Base-by-base conservation (phyloP, 2,888 invertebrate genomes). In the Hypselothyrea guttata region DNA sequence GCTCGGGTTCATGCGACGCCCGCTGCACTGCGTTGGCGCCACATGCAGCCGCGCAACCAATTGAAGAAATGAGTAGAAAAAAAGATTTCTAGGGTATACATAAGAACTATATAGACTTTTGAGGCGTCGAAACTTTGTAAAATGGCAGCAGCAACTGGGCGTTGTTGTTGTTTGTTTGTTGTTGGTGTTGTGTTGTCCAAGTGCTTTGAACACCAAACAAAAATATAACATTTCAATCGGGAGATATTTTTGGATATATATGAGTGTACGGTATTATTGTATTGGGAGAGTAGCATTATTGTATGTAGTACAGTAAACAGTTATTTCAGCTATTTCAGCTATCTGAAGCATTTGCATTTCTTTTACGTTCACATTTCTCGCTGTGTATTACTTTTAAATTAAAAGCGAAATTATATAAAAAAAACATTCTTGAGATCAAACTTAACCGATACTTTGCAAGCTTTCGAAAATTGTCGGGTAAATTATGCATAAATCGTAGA, bases 351-450 rank as follows among this genome's bases (percentile, higher is more conserved):
- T 72, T 64, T 48, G 9, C 60, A 61, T 53, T 47, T 33, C 41
- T 58, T 61, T 30, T 13, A 28, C 38, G 13, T 57, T 54, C 35
- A 56, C 63, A 48, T 52, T 45, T 33, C 46, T 16, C 53, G 45
- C 57, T 60, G 55, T 33, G 45, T 57, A 65, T 72, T 59, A 60
- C 28, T 70, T 79, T 79, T 76, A 70, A 74, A 82, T 73, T 81
- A 77, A n/a, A n/a, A 70, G 72, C 74, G 76, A 79, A 84, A 73
- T 78, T 67, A 22, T 22, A 22, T 22, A 22, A 22, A 22, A 66
- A 73, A 81, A 75, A 79, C 71, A 72, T 84, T 76, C 72, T 84
- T 84, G 84, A 84, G 84, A 84, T 84, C 84, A 84, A 84, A 82
- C 83, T 83, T 83, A 83, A 82, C 73, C 73, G 67, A 71, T 81